Evolutionary conservation across 2,888 invertebrate species (phyloP).

Genomic region (Atrina japonica): DNA sequence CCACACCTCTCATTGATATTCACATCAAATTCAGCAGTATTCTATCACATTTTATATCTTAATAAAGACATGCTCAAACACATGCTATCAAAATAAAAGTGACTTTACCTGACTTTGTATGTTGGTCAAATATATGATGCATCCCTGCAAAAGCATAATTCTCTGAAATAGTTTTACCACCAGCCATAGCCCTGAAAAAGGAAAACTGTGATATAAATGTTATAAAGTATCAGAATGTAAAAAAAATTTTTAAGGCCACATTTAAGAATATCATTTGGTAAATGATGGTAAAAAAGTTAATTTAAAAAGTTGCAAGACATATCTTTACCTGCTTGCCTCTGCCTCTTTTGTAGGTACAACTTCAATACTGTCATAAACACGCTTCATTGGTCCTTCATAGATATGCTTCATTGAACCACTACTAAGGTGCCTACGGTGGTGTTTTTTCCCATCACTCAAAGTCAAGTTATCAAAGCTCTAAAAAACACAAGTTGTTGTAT

Average conservation of each 20-base stretch:
- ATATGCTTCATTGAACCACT: constrained; percentile 70
- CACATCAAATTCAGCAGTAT: too few species aligned
- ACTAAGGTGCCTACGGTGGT: constrained; percentile 69
- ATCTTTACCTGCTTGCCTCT: constrained; percentile 82
- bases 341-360: constrained; percentile 84
- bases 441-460: constrained; percentile 60
- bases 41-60: too few species aligned
- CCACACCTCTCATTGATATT: too few species aligned
- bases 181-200: constrained; percentile 84
- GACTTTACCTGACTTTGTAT: constrained; percentile 78
- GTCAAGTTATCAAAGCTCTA: constrained; percentile 43
- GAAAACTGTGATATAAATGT: neutral
- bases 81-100: too few species aligned
- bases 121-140: constrained; percentile 93
- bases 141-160: constrained; percentile 93
- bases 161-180: constrained; percentile 86
- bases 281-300: too few species aligned
- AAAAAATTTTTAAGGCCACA: too few species aligned
- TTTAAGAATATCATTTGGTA: too few species aligned
- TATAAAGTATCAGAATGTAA: too few species aligned
- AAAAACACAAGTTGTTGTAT: neutral
- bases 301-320: too few species aligned
- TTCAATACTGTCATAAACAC: constrained; percentile 76
- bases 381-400: constrained; percentile 75
- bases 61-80: too few species aligned